Evolutionary conservation across 2,797 vertebrate genomes (phyloP).

Genomic region (Hemibagrus guttatus): DNA sequence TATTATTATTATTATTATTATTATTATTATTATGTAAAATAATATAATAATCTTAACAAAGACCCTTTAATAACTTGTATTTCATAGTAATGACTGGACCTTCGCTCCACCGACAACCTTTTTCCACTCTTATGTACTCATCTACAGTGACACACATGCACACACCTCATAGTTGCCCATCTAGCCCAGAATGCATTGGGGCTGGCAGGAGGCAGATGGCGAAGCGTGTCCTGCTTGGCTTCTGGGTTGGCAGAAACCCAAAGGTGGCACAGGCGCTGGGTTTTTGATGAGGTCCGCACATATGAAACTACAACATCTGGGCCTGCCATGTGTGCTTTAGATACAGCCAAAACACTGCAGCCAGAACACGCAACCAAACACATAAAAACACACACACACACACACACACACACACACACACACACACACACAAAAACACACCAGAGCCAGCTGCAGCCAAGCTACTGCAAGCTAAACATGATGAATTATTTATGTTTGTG

Average conservation of each 20-base stretch:
- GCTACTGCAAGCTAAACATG: constrained; percentile 69
- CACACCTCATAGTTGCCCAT: constrained; percentile 28
- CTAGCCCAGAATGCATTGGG: constrained; percentile 70
- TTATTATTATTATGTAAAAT: neutral
- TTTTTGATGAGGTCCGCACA: constrained; percentile 85
- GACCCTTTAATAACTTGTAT: neutral
- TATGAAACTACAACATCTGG: constrained; percentile 86
- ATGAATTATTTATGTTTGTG: constrained; percentile 84
- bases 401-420: constrained; percentile 40
- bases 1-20: neutral
- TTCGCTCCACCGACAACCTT: neutral
- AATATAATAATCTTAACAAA: neutral
- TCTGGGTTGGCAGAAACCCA: constrained; percentile 69
- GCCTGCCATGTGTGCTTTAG: constrained; percentile 81
- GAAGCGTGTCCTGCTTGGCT: constrained; percentile 67
- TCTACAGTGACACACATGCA: constrained; percentile 17
- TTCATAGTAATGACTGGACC: neutral
- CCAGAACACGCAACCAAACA: constrained; percentile 59
- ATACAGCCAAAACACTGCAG: constrained; percentile 76
- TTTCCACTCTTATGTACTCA: constrained; percentile 10
- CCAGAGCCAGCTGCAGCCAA: constrained; percentile 68
- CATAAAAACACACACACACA: constrained; percentile 44
- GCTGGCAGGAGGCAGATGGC: constrained; percentile 81
- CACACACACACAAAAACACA: neutral
- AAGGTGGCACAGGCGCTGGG: constrained; percentile 70